Conservation (phyloP, 1,140 invertebrate genomes). For the Tetraneura akinire region DNA sequence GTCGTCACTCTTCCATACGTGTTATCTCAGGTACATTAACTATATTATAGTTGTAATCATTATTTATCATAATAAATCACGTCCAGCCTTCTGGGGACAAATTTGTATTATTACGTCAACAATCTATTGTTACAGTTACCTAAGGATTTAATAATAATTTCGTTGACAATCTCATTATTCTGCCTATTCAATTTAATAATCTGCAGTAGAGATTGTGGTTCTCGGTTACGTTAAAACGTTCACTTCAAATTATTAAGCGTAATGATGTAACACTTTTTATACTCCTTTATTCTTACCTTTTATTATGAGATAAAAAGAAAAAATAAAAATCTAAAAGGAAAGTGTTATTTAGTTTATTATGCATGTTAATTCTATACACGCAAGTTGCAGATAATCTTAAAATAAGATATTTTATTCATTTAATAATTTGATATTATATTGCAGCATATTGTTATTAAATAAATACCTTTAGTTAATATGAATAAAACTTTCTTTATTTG, state of each 20-base stretch:
- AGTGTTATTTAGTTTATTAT: too few relatives aligned
- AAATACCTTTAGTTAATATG: too few relatives aligned
- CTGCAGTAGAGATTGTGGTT: slow-evolving; percentile 27
- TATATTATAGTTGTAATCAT: not conserved
- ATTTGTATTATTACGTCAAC: slow-evolving; percentile 31
- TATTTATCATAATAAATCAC: slow-evolving; percentile 1
- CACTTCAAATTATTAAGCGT: slow-evolving; percentile 45
- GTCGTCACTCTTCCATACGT: slow-evolving; percentile 49
- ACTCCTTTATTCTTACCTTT: slow-evolving; percentile 3
- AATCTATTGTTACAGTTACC: slow-evolving; percentile 45
- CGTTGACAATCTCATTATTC: slow-evolving; percentile 42
- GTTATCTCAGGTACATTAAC: slow-evolving; percentile 40
- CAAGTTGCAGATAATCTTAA: too few relatives aligned
- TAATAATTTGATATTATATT: too few relatives aligned
- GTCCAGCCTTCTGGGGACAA: not conserved
- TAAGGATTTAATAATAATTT: slow-evolving; percentile 35
- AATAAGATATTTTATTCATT: too few relatives aligned
- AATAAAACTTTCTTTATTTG: too few relatives aligned
- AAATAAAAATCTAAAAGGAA: slow-evolving; percentile 36
- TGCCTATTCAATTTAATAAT: slow-evolving; percentile 46
- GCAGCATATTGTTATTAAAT: too few relatives aligned
- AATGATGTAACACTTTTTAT: slow-evolving; percentile 47
- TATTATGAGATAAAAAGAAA: slow-evolving; percentile 1
- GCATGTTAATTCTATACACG: too few relatives aligned
- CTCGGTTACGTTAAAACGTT: slow-evolving; percentile 39